Base-by-base conservation (phyloP, 2,888 invertebrate genomes). In the Spodoptera exigua region DNA sequence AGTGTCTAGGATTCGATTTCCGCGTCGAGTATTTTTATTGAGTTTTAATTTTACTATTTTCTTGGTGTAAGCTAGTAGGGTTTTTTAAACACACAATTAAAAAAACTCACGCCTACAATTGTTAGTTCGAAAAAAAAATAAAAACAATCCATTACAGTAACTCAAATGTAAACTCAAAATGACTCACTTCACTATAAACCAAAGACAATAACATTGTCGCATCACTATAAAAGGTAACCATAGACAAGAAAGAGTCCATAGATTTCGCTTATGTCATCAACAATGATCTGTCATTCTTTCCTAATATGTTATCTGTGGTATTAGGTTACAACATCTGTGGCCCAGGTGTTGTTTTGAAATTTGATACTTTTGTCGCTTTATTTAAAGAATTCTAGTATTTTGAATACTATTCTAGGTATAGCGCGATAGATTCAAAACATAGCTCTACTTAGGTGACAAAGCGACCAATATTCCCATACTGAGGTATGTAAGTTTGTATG, bases 301-400 rank as follows among this genome's bases (percentile, higher is more conserved):
- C 68, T 49, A 67, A 73, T 62, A 48, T 16, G 67, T 46, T 57
- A 43, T 59, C 60, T 59, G 4, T 51, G 45, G 76, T 76, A 55
- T 81, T 75, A 44, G 1, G 43, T 81, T 74, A 17, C 75, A 53
- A 65, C 82, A 81, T 75, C 82, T 81, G 81, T 52, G 48, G 40
- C 27, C 80, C 81, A 82, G 81, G 81, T 81, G 74, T 44, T 81
- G 74, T 80, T 81, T 66, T 80, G 81, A 55, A 54, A 81, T 61
- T 45, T 18, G 53, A 80, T 72, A 68, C 61, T 64, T 45, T 58
- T 48, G 17, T 5, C 37, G 18, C 7, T 27, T 27, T 27, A 27
- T 27, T 27, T 21, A 58, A 65, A 72, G 53, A 5, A 47, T 55
- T 61, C 65, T 73, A 35, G 72, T 79, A 78, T 59, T 21, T 65